These are phyloP conservation scores for Acropternis orthonyx DNA, from an alignment of 2,797 vertebrate species.

Conservation along the genomic window DNA sequence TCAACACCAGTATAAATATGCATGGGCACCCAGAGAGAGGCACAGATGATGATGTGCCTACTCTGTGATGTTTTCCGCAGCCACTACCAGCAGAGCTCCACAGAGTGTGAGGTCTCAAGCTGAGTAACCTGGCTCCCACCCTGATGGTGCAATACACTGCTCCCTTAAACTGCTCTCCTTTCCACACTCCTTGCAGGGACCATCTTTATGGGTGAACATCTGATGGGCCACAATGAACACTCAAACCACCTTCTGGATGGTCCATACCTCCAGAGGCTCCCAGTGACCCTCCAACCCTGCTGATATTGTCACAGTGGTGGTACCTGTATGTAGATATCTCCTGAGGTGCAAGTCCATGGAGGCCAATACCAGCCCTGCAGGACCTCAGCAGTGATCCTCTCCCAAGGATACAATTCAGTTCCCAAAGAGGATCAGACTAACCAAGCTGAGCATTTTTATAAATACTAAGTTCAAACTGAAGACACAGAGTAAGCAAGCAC, in stretches of 20 bases:
- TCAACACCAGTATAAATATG: neutral
- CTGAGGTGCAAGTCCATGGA: neutral
- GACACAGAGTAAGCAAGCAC: neutral
- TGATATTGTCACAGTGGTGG: neutral
- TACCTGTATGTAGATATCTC: neutral
- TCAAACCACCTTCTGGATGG: neutral
- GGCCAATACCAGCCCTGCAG: neutral
- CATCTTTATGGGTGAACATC: neutral
- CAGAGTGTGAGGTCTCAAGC: neutral
- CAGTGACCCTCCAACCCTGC: neutral
- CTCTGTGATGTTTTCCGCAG: neutral
- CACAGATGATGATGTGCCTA: neutral
- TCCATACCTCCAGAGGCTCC: neutral
- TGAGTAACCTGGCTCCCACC: neutral
- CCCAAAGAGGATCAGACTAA: neutral
- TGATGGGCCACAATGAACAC: neutral
- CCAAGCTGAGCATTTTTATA: neutral
- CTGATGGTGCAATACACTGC: neutral
- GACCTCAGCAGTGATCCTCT: neutral
- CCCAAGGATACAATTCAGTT: neutral
- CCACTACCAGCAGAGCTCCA: neutral
- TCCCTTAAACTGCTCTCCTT: neutral
- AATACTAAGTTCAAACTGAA: neutral
- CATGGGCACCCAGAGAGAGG: neutral
- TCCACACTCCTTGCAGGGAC: neutral